These are phyloP conservation scores for Epinephelus malabaricus DNA, from an alignment of 2,797 vertebrate genomes.

Conservation along the genomic window DNA sequence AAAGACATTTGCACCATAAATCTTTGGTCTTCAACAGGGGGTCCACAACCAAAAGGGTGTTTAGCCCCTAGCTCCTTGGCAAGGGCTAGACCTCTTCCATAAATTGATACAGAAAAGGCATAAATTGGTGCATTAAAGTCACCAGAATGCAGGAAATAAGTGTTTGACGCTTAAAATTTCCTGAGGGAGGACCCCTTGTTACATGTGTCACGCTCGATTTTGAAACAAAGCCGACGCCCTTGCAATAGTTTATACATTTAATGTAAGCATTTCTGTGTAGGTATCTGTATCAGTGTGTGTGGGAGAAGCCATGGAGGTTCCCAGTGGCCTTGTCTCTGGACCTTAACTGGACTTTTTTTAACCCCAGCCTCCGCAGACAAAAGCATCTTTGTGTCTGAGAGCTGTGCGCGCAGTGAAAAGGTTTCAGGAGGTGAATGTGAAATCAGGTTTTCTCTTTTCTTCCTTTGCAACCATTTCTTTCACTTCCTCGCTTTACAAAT, in stretches of 20 bases:
- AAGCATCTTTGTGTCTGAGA: slow-evolving; percentile 80
- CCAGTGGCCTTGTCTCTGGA: slow-evolving; percentile 69
- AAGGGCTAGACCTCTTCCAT: too few species aligned
- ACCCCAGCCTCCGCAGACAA: slow-evolving; percentile 81
- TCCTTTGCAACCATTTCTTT: slow-evolving; percentile 74
- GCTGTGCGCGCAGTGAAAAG: slow-evolving; percentile 75
- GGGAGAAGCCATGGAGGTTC: slow-evolving; percentile 40
- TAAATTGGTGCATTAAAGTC: too few species aligned
- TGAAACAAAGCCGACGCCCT: too few species aligned
- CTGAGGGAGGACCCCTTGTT: too few species aligned
- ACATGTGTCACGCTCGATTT: too few species aligned
- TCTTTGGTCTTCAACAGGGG: too few species aligned
- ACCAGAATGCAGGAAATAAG: too few species aligned
- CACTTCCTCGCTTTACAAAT: slow-evolving; percentile 80
- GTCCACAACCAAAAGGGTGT: too few species aligned
- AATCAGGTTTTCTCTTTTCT: slow-evolving; percentile 79
- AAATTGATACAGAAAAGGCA: too few species aligned
- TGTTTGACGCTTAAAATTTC: too few species aligned
- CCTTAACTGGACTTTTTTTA: slow-evolving; percentile 77
- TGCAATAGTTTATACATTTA: slow-evolving; percentile 17
- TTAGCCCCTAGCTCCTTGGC: too few species aligned
- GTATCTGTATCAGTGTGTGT: slow-evolving; percentile 36
- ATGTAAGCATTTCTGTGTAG: slow-evolving; percentile 13
- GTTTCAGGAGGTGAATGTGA: slow-evolving; percentile 82
- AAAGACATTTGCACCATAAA: too few species aligned